Base-by-base conservation (phyloP, 1,140 invertebrate genomes). In the Coelopa frigida region DNA sequence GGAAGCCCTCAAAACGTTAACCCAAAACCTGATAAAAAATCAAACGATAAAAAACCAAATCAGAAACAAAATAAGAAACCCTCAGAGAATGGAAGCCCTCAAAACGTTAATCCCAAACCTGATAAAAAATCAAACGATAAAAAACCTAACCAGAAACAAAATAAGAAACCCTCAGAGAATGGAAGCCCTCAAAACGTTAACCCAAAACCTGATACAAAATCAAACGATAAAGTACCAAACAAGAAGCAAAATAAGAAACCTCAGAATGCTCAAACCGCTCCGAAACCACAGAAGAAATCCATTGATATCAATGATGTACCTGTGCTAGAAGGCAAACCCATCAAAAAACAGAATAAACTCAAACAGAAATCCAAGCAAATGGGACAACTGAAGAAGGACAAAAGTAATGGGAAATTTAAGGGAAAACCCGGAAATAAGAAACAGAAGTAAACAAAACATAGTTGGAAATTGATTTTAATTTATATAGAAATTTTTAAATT, bases 361-460 rank as follows among this genome's bases (percentile, higher is more conserved):
- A 67, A 56, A 14, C 49, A 51, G 10, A 73, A 68, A 37, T 56
- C 71, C 21, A 72, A 72, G 39, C 55, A 61, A 49, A 57, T 72
- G 20, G 70, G 70, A 5, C 57, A 68, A 43, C 33, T 68, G 31
- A 68, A 60, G 38, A 65, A 58, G 26, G 45, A 55, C 11, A 64
- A 64, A 32, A 42, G 52, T 24, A 49, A 57, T 72, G 20, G 70
- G 70, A 5, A 56, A 68, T 41, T 36, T 68, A 29, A 68, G 59
- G 38, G 63, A 58, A 29, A 46, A 55, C 11, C 43, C 8, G 62
- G 62, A 32, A 42, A 53, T 24, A 47, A 46, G 37, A 49, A 51
- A 41, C 32, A 48, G 31, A 36, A 52, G 51, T 29, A 59, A 54
- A 22, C n/a, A 36, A 11, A 46, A 42, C n/a, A n/a, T 43, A n/a